Percentiles rank a stretch among this genome's conserved stretches.
Evolutionary conservation across 2,797 vertebrate genomes (phyloP).

Genomic region (Clarias laeviceps): DNA sequence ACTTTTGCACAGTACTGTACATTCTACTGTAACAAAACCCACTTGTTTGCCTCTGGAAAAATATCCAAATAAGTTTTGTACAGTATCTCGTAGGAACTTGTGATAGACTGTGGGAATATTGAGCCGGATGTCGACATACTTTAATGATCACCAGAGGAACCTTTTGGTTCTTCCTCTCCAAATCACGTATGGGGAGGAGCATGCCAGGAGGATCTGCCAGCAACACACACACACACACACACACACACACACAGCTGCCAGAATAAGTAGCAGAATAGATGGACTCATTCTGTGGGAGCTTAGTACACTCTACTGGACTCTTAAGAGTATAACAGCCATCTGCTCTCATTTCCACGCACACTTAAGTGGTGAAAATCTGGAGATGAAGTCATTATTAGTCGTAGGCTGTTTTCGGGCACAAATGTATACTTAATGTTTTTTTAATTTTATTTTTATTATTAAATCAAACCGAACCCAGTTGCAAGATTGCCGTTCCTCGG

Average conservation of each 20-base stretch:
- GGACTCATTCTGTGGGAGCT: conserved; percentile 28
- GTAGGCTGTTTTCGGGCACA: neutral
- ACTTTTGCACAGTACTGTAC: neutral
- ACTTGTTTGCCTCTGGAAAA: neutral
- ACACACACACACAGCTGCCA: conserved; percentile 11
- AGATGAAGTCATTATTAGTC: neutral
- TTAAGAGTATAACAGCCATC: conserved; percentile 17
- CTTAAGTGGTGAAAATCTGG: neutral
- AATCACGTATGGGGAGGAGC: conserved; percentile 29
- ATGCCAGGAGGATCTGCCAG: conserved; percentile 40
- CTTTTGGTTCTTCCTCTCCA: conserved; percentile 39
- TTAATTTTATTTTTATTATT: too few relatives aligned
- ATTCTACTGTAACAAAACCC: neutral
- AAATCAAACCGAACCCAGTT: neutral
- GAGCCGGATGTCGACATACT: conserved; percentile 46
- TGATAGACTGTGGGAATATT: conserved; percentile 47
- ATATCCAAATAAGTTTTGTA: neutral
- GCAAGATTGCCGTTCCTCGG: neutral
- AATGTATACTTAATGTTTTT: neutral
- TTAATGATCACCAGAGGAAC: conserved; percentile 46
- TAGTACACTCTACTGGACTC: conserved; percentile 51
- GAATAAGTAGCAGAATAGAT: neutral
- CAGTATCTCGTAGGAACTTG: conserved; percentile 22
- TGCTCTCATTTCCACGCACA: neutral
- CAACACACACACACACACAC: conserved; percentile 4